phyloP scores from a whole-genome alignment of 1,140 invertebrate genomes.

The Sycobia sp. region DNA sequence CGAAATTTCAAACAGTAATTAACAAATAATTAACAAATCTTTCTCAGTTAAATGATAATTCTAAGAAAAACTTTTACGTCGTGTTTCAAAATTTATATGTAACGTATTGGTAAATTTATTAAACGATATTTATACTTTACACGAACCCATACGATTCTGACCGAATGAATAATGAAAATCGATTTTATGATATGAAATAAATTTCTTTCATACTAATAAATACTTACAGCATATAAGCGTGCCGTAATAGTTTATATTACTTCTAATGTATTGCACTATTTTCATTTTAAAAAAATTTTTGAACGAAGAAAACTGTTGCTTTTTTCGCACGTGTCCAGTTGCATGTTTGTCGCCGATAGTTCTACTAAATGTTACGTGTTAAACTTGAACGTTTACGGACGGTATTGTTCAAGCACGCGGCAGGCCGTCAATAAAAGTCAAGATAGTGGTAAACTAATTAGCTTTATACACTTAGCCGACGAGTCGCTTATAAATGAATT shows the following conservation, averaged over 20 bases:
- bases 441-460: constrained; percentile 21
- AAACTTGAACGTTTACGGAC: constrained; percentile 3
- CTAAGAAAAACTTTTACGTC: too few species aligned
- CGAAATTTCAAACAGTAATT: too few species aligned
- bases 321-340: constrained; percentile 3
- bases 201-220: too few species aligned
- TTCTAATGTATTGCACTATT: constrained; percentile 9
- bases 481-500: too few species aligned
- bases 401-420: background rate
- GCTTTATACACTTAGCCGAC: background rate
- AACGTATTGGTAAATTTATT: too few species aligned
- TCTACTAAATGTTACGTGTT: background rate
- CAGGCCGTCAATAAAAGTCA: constrained; percentile 11
- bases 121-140: too few species aligned
- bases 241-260: constrained; percentile 17
- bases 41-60: too few species aligned
- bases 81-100: too few species aligned
- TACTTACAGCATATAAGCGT: constrained; percentile 32
- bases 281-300: constrained; percentile 1
- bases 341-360: constrained; percentile 14
- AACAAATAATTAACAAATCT: too few species aligned
- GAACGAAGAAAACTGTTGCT: background rate
- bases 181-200: too few species aligned
- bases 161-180: too few species aligned
- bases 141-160: too few species aligned